phyloP scores from a whole-genome alignment of 2,888 invertebrate species.

The Agriopis aurantiaria region DNA sequence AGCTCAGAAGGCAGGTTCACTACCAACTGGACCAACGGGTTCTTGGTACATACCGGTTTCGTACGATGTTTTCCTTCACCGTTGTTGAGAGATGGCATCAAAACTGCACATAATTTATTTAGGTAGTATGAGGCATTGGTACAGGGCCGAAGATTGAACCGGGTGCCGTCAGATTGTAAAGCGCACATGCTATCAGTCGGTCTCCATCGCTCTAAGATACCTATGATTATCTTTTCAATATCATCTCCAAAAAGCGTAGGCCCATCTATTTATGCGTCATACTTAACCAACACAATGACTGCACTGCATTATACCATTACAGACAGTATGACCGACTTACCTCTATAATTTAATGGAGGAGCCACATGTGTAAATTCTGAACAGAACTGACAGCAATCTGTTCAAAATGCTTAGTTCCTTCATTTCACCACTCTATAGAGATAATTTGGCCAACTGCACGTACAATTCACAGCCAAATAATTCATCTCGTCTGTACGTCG shows the following conservation, averaged over 20 bases:
- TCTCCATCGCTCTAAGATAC: not conserved
- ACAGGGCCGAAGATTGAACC: too few species aligned
- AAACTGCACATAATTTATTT: too few species aligned
- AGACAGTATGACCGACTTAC: not conserved
- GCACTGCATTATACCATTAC: not conserved
- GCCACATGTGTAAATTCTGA: not conserved
- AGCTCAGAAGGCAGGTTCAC: too few species aligned
- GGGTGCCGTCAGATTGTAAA: too few species aligned
- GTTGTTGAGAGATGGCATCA: too few species aligned
- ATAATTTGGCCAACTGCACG: not conserved
- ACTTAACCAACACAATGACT: not conserved
- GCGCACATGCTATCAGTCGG: too few species aligned
- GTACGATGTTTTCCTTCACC: too few species aligned
- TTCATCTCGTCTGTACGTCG: not conserved
- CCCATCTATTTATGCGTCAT: not conserved
- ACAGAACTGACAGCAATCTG: not conserved
- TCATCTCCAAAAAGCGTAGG: conserved; percentile 5
- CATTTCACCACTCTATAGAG: not conserved
- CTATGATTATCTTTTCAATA: not conserved
- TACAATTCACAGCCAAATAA: not conserved
- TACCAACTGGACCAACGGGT: too few species aligned
- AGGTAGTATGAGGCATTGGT: too few species aligned
- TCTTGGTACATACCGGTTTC: too few species aligned
- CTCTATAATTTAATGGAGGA: not conserved
- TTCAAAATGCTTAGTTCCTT: not conserved